Evolutionary conservation across 2,113 vertebrate species (phyloP).

Genomic region (Okapia johnstoni): DNA sequence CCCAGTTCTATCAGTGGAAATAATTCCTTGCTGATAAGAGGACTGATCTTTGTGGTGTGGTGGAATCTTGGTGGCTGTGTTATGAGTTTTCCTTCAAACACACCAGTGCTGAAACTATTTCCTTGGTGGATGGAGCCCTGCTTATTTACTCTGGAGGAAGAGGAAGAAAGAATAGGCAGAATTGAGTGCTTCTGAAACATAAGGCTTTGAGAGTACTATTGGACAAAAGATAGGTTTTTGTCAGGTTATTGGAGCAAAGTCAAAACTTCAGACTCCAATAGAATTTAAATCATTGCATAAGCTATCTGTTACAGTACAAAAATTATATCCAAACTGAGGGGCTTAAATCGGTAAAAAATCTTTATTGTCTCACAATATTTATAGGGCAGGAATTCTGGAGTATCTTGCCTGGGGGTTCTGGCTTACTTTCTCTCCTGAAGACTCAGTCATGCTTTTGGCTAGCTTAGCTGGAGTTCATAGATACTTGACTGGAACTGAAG

Average conservation of each 20-base stretch:
- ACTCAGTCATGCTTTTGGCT: not conserved
- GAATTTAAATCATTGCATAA: not conserved
- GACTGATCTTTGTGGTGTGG: not conserved
- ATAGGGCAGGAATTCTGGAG: not conserved
- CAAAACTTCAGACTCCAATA: not conserved
- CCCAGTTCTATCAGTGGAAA: not conserved
- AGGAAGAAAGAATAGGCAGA: not conserved
- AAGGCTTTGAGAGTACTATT: not conserved
- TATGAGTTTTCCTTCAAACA: slow-evolving; percentile 10
- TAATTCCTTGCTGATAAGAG: slow-evolving; percentile 25
- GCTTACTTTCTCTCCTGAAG: not conserved
- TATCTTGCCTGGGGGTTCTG: no score
- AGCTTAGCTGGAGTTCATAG: not conserved
- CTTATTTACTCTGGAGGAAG: slow-evolving; percentile 7
- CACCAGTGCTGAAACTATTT: not conserved
- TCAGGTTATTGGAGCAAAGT: not conserved
- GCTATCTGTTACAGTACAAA: not conserved
- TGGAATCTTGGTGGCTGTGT: not conserved
- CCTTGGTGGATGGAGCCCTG: not conserved
- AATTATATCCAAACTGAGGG: not conserved
- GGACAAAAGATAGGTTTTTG: not conserved
- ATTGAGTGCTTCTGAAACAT: not conserved
- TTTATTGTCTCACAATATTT: not conserved
- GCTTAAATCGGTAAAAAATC: not conserved
- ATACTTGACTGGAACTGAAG: not conserved